These are phyloP conservation scores for Pterocles orientalis DNA, from an alignment of 2,113 vertebrate genomes.

Conservation along the genomic window DNA sequence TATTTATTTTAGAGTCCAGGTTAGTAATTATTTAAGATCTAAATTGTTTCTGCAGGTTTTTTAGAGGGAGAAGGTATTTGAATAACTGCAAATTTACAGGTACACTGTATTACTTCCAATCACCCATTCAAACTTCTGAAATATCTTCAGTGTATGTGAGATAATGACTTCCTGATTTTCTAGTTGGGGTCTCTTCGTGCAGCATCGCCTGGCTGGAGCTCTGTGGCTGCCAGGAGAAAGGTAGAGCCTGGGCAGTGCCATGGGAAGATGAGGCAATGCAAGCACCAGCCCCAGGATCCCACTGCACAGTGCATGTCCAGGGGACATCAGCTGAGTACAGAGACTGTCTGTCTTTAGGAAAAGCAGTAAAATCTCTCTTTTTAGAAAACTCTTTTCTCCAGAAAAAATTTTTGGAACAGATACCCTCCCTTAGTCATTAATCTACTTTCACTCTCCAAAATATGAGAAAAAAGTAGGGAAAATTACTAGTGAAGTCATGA, in stretches of 20 bases:
- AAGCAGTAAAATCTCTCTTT: not conserved
- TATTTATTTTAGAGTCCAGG: not conserved
- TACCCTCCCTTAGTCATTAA: not conserved
- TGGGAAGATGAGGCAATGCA: not conserved
- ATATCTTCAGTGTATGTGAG: not conserved
- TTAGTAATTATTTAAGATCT: not conserved
- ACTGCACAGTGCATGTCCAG: fast-evolving
- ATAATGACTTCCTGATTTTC: not conserved
- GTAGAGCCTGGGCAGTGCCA: not conserved
- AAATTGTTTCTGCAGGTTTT: not conserved
- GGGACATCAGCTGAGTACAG: not conserved
- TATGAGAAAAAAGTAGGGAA: not conserved
- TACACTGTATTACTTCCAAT: not conserved
- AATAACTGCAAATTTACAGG: not conserved
- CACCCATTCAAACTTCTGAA: not conserved
- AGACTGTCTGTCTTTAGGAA: not conserved
- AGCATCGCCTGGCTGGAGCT: not conserved
- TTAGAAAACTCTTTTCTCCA: not conserved
- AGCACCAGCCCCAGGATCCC: fast-evolving
- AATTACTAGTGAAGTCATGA: not conserved
- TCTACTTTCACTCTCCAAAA: not conserved
- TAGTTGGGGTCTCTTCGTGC: fast-evolving
- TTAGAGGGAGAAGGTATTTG: not conserved
- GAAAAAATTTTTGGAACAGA: not conserved
- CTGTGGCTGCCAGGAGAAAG: not conserved